Conservation (phyloP, 2,797 vertebrate species). For the Malacoctenus gilli region DNA sequence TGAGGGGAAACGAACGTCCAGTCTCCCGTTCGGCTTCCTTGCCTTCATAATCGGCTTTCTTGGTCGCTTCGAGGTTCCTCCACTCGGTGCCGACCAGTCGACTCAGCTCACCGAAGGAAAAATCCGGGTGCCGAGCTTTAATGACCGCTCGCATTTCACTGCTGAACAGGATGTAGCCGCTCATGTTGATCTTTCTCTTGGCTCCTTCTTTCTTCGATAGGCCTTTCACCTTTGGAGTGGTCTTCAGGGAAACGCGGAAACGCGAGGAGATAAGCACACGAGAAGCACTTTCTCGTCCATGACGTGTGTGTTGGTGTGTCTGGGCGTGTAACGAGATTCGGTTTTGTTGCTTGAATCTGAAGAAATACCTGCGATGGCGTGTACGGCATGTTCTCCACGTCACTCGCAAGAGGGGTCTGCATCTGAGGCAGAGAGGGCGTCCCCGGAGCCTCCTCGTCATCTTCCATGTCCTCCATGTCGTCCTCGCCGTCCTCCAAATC, state of each 20-base stretch:
- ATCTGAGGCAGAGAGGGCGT: slow-evolving; percentile 91
- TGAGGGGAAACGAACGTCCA: too few relatives aligned
- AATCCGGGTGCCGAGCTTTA: slow-evolving; percentile 97
- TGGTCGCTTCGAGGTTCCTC: slow-evolving; percentile 94
- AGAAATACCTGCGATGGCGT: slow-evolving; percentile 89
- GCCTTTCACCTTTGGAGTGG: slow-evolving; percentile 94
- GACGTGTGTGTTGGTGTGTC: too few relatives aligned
- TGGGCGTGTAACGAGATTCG: too few relatives aligned
- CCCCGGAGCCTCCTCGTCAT: slow-evolving; percentile 89
- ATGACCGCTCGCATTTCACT: slow-evolving; percentile 99
- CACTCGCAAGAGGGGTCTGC: slow-evolving; percentile 87
- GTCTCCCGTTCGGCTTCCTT: slow-evolving; percentile 30
- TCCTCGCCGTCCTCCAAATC: slow-evolving; percentile 92
- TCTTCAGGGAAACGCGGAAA: slow-evolving; percentile 75
- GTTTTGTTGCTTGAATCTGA: neutral
- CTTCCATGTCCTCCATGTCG: slow-evolving; percentile 94
- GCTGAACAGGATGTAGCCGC: slow-evolving; percentile 99
- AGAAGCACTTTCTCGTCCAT: too few relatives aligned
- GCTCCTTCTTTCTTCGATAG: slow-evolving; percentile 96
- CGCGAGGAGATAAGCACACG: too few relatives aligned
- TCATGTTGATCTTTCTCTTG: slow-evolving; percentile 99
- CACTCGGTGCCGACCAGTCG: slow-evolving; percentile 98
- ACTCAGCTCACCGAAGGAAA: slow-evolving; percentile 97
- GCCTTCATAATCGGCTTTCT: slow-evolving; percentile 99
- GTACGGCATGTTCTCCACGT: slow-evolving; percentile 91